Evolutionary conservation across 2,797 vertebrate species (phyloP), one percentile per base, ranked within the genome.

Genomic region (Scolopax bukidnonensis): DNA sequence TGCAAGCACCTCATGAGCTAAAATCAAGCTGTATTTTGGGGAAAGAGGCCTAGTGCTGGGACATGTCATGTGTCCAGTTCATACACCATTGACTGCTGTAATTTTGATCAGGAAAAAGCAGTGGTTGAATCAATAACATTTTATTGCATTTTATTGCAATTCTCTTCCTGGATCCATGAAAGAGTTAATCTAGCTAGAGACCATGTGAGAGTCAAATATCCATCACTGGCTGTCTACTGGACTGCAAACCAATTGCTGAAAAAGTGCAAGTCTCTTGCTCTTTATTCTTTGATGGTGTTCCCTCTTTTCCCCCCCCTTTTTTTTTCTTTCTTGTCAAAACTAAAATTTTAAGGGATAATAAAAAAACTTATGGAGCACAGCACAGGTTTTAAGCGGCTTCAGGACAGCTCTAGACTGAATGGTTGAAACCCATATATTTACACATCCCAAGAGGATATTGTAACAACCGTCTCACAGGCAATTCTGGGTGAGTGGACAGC

Each of bases 61-160:
- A 1, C 61, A n/a, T 43, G 30, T 81, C 21, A 20, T 0, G 0
- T 25, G 21, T 61, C 47, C 63, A 11, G 6, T 61, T 54, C 0
- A 0, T 67, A 61, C 17, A 40, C 43, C 38, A 15, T 16, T 15
- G 16, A 79, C 13, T 61, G n/a, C 23, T 76, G 36, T 57, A 92
- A 71, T 79, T 71, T 38, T 83, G 38, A 71, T 71, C 40, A 82
- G 57, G 40, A 80, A 74, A 82, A 83, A 8, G 9, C 28, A 47
- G 32, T 6, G 10, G 69, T 4, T 77, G 36, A 87, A 68, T 63
- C 30, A 56, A 17, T 47, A 48, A 50, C 2, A 32, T 69, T 48
- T 63, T 64, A 70, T 67, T 81, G 13, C 20, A 43, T 70, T 86
- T 87, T 54, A 50, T 54, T 90, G 3, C 10, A 60, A 11, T 69